Percentiles rank a stretch among this genome's conserved stretches.
Conservation (phyloP, 2,113 vertebrate species). For the Lophura nycthemera region DNA sequence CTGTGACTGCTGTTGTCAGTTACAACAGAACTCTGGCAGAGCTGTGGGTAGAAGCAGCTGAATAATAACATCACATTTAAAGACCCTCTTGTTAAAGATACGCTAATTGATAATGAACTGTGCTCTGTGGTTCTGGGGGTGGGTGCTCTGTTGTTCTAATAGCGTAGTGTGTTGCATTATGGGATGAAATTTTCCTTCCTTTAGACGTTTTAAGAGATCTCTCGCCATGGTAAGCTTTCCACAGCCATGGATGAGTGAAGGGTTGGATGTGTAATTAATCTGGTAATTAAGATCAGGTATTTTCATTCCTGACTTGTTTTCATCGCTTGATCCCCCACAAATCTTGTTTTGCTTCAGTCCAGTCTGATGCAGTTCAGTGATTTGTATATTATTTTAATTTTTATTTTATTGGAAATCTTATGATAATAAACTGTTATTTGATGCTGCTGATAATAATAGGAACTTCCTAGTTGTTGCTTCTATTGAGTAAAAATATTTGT, state of each 20-base stretch:
- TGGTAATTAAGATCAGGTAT: not conserved
- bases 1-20: not conserved
- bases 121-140: not conserved
- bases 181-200: not conserved
- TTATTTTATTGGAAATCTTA: not conserved
- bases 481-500: not conserved
- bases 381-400: not conserved
- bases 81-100: not conserved
- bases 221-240: rapidly evolving
- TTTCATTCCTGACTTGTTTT: not conserved
- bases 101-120: not conserved
- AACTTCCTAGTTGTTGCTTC: not conserved
- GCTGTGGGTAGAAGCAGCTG: not conserved
- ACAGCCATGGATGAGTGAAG: not conserved
- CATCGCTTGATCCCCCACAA: not conserved
- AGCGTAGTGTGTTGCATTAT: not conserved
- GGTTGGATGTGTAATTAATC: not conserved
- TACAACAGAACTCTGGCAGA: not conserved
- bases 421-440: not conserved
- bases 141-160: not conserved
- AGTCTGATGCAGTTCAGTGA: not conserved
- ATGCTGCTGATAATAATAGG: not conserved
- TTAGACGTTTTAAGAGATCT: not conserved
- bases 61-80: not conserved
- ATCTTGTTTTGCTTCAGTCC: not conserved